phyloP scores from a whole-genome alignment of 2,113 vertebrate species.

The Rhipidura dahli region DNA sequence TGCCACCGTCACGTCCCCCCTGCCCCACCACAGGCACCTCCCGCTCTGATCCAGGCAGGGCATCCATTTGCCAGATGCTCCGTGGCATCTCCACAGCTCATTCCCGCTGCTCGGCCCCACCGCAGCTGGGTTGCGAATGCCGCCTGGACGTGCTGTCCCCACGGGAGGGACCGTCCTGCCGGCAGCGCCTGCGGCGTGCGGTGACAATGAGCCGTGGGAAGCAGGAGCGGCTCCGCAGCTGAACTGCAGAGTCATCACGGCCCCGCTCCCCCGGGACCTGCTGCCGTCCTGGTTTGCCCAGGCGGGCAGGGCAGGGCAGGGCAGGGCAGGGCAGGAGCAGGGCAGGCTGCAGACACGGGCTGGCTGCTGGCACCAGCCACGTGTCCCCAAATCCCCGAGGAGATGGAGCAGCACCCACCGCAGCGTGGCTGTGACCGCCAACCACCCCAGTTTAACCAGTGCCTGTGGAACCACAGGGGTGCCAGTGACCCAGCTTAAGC shows the following conservation, averaged over 20 bases:
- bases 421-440: accelerated
- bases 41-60: neutral
- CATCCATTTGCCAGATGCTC: neutral
- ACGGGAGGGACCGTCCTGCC: neutral
- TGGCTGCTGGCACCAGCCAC: accelerated
- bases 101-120: neutral
- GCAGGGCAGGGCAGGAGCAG: neutral
- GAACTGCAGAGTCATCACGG: neutral
- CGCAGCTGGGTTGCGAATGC: neutral
- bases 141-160: neutral
- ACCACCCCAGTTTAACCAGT: neutral
- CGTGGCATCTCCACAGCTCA: accelerated
- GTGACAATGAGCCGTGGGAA: neutral
- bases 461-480: accelerated
- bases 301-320: neutral
- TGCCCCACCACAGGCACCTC: neutral
- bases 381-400: neutral
- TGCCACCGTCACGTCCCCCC: accelerated
- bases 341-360: neutral
- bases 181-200: accelerated
- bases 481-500: neutral
- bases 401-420: accelerated
- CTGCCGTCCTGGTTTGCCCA: neutral
- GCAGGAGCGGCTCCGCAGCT: neutral
- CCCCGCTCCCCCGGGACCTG: neutral